These are phyloP conservation scores for Rhabdophis nuchalis DNA, from an alignment of 2,797 vertebrate genomes.

Conservation along the genomic window DNA sequence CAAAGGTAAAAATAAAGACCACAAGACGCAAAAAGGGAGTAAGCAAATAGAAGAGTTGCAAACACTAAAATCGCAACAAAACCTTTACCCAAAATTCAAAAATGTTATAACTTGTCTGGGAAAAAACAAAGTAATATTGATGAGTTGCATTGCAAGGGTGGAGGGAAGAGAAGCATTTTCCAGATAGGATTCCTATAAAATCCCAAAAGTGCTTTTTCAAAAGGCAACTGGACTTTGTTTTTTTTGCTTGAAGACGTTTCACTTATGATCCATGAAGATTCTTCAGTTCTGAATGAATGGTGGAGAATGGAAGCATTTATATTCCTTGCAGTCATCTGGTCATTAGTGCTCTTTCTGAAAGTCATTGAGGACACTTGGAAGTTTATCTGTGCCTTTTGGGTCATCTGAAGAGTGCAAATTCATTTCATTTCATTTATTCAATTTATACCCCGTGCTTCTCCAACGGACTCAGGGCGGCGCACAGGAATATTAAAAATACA, in stretches of 20 bases:
- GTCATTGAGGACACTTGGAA: neutral
- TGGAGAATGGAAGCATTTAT: neutral
- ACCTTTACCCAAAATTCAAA: neutral
- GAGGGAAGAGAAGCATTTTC: neutral
- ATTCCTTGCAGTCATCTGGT: neutral
- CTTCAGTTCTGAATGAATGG: too few species aligned
- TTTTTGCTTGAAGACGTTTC: too few species aligned
- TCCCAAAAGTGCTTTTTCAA: neutral
- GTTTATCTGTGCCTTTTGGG: neutral
- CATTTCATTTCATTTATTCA: too few species aligned
- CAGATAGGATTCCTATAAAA: neutral
- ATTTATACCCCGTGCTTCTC: too few species aligned
- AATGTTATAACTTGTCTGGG: neutral
- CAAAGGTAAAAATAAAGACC: neutral
- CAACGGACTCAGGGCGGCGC: too few species aligned
- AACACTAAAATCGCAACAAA: neutral
- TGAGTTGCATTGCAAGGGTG: neutral
- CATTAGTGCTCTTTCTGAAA: neutral
- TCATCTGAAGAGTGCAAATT: neutral
- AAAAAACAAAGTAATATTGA: neutral
- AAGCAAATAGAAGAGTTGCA: neutral
- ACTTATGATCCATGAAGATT: too few species aligned
- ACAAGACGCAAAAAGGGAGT: neutral
- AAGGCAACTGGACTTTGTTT: neutral
- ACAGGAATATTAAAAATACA: too few species aligned